These are phyloP conservation scores for Therioaphis trifolii DNA, from an alignment of 2,888 invertebrate genomes.

Conservation along the genomic window DNA sequence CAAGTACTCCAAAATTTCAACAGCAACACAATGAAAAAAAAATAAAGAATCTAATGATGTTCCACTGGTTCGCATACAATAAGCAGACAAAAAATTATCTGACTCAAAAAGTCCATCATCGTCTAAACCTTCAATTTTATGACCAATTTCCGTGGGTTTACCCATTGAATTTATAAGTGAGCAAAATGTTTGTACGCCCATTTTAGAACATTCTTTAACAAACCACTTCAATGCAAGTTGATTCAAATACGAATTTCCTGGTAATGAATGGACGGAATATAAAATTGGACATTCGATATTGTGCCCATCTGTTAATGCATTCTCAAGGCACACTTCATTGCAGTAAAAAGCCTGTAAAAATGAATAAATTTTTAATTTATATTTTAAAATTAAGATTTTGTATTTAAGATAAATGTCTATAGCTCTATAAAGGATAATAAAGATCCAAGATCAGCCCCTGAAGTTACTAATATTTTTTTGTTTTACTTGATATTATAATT, in stretches of 20 bases:
- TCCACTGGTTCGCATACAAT: background rate
- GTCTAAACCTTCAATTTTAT: slow-evolving; percentile 10
- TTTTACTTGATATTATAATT: too few relatives aligned
- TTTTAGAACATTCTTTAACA: background rate
- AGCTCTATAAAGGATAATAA: too few relatives aligned
- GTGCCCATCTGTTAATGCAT: too few relatives aligned
- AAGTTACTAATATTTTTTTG: too few relatives aligned
- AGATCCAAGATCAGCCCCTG: too few relatives aligned
- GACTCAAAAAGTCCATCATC: background rate
- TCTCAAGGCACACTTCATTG: too few relatives aligned
- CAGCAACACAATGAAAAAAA: slow-evolving; percentile 31
- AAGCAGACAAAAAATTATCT: slow-evolving; percentile 20
- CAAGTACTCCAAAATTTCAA: slow-evolving; percentile 14
- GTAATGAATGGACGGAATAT: background rate
- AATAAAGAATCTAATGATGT: background rate
- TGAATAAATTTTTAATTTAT: too few relatives aligned
- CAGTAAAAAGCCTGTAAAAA: too few relatives aligned
- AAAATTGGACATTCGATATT: too few relatives aligned
- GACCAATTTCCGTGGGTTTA: background rate
- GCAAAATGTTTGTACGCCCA: background rate
- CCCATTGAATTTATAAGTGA: background rate
- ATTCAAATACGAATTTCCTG: slow-evolving; percentile 26
- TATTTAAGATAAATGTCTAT: too few relatives aligned
- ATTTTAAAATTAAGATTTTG: too few relatives aligned
- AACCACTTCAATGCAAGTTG: slow-evolving; percentile 19